A percentile compares a stretch with the other conserved stretches of the same genome.
Conservation (phyloP, 2,113 vertebrate genomes). For the Mugil cephalus region DNA sequence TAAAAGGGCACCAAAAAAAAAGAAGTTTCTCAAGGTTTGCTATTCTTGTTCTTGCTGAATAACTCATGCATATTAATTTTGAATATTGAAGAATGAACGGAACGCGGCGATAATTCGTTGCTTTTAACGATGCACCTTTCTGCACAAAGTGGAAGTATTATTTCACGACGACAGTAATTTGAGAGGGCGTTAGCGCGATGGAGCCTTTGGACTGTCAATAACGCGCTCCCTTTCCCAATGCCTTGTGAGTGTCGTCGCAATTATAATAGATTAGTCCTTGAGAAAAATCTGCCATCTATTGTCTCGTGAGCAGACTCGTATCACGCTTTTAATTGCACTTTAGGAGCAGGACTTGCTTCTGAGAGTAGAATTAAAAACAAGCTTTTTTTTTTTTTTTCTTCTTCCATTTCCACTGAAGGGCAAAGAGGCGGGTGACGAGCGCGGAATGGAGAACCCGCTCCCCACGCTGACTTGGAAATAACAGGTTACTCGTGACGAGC, state of each 20-base stretch:
- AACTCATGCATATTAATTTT: constrained; percentile 66
- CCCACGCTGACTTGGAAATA: constrained; percentile 50
- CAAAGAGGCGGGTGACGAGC: constrained; percentile 21
- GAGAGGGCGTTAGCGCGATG: constrained; percentile 36
- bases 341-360: constrained; percentile 18
- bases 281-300: neutral
- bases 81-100: constrained; percentile 53
- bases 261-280: too few species aligned
- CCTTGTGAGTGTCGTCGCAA: neutral
- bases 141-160: constrained; percentile 24
- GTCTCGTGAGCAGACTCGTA: constrained; percentile 6
- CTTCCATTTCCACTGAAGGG: too few species aligned
- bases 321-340: constrained; percentile 12
- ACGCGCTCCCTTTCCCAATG: neutral
- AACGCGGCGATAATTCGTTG: constrained; percentile 36
- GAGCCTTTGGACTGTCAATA: constrained; percentile 14
- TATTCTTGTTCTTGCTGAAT: constrained; percentile 41
- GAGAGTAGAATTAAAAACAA: constrained; percentile 35
- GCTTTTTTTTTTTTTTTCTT: too few species aligned
- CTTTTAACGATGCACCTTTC: constrained; percentile 46
- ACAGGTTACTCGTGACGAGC: constrained; percentile 20
- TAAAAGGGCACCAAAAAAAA: constrained; percentile 33
- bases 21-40: neutral
- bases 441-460: constrained; percentile 10
- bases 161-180: constrained; percentile 30